These are phyloP conservation scores for Dreissena polymorpha DNA, from an alignment of 1,140 invertebrate species.

Conservation along the genomic window DNA sequence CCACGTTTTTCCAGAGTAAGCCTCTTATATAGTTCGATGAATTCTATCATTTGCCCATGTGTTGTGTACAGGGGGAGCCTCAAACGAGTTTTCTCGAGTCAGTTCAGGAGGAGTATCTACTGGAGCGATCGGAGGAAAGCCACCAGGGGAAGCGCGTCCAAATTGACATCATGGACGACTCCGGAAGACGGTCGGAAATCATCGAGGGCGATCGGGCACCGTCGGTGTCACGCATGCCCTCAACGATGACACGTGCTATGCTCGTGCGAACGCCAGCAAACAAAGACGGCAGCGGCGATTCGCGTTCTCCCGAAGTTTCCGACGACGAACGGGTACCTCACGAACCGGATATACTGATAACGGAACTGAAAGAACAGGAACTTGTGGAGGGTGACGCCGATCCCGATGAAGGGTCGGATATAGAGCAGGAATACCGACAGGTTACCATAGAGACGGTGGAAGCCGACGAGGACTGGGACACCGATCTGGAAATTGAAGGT, in stretches of 20 bases:
- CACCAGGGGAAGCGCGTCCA: slow-evolving; percentile 12
- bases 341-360: slow-evolving; percentile 47
- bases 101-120: slow-evolving; percentile 10
- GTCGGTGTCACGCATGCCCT: slow-evolving; percentile 9
- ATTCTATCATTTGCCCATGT: neutral
- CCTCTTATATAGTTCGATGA: no score
- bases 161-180: slow-evolving; percentile 50
- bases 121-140: neutral
- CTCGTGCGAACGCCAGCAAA: slow-evolving; percentile 49
- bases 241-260: slow-evolving; percentile 21
- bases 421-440: slow-evolving; percentile 50
- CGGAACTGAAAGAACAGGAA: slow-evolving; percentile 38
- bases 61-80: slow-evolving; percentile 6
- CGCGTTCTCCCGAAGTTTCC: neutral
- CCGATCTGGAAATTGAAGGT: slow-evolving; percentile 56
- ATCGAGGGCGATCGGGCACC: neutral
- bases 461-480: slow-evolving; percentile 52
- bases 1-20: no score
- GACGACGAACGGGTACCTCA: neutral
- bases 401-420: slow-evolving; percentile 33
- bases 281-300: slow-evolving; percentile 22
- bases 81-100: slow-evolving; percentile 40
- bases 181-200: slow-evolving; percentile 46
- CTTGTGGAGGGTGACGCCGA: slow-evolving; percentile 5
- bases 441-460: slow-evolving; percentile 52